phyloP scores from a whole-genome alignment of 2,113 vertebrate species.

The Psilopogon haemacephalus region DNA sequence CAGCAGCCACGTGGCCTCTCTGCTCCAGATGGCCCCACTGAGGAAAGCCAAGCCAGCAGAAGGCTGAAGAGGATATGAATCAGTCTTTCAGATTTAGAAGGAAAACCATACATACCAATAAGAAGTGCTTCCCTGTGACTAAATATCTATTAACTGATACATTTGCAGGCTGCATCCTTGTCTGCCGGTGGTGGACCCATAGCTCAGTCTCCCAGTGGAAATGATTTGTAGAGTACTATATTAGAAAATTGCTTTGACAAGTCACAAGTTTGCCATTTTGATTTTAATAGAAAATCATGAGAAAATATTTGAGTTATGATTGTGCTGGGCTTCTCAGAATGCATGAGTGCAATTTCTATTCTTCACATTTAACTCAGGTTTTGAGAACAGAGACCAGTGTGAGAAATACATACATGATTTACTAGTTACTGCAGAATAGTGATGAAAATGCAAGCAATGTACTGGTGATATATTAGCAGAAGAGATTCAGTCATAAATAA shows the following conservation, averaged over 20 bases:
- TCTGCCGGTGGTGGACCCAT: not conserved
- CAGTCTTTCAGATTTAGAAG: not conserved
- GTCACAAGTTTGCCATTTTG: conserved; percentile 2
- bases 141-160: not conserved
- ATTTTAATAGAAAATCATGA: not conserved
- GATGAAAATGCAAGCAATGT: conserved; percentile 40
- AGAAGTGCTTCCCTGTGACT: not conserved
- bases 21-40: not conserved
- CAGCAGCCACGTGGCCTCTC: rapidly evolving
- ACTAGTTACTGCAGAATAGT: conserved; percentile 19
- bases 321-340: conserved; percentile 28
- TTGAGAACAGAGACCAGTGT: conserved; percentile 3
- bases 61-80: not conserved
- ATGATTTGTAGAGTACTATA: not conserved
- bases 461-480: conserved; percentile 1
- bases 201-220: not conserved
- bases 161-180: not conserved
- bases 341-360: not conserved
- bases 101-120: not conserved
- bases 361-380: conserved; percentile 38
- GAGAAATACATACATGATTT: conserved; percentile 45
- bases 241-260: conserved; percentile 39
- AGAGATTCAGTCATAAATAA: conserved; percentile 13
- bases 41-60: not conserved
- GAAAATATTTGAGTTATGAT: conserved; percentile 13